Base-by-base conservation (phyloP, 2,888 invertebrate species). In the Hirtodrosophila duncani region DNA sequence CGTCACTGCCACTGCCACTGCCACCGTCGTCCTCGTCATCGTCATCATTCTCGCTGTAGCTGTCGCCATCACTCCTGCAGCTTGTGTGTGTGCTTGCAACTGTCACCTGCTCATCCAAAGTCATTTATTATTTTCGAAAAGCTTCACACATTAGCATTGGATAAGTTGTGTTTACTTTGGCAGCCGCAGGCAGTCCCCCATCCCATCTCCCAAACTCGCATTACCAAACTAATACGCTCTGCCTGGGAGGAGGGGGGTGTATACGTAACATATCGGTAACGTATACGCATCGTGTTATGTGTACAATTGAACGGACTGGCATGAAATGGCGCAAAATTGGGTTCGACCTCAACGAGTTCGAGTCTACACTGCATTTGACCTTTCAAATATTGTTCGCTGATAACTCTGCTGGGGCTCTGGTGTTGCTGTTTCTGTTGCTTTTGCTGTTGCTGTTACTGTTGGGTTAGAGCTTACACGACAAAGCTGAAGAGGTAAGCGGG, bases 91-190 rank as follows among this genome's bases (percentile, higher is more conserved):
- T 36, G 33, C 29, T 16, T 39, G 51, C 33, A 51, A 44, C 44
- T 51, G 44, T 51, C 51, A 51, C 51, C 51, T 39, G 31, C 23
- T 38, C 39, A 29, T 51, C 34, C 34, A 45, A 39, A 51, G 44
- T 51, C 51, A 51, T 51, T 51, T 51, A 51, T 51, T 51, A 51
- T 39, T 51, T 51, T 51, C 38, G 39, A 34, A 38, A 45, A 33
- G 33, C 43, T 31, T 45, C 39, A 44, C 51, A 51, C 51, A 51
- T 51, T 51, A 51, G 39, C 33, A 36, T 43, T 50, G 43, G 43
- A 24, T 37, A 43, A 43, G 39, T 41, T 38, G 48, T 48, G 41
- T 48, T 39, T 48, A 33, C 27, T 30, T 31, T 41, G 13, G 13
- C 23, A 21, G 9, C 17, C 9, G 20, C n/a, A 7, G 10, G 17